Evolutionary conservation across 2,888 invertebrate species (phyloP).

Genomic region (Eilema sororculum): DNA sequence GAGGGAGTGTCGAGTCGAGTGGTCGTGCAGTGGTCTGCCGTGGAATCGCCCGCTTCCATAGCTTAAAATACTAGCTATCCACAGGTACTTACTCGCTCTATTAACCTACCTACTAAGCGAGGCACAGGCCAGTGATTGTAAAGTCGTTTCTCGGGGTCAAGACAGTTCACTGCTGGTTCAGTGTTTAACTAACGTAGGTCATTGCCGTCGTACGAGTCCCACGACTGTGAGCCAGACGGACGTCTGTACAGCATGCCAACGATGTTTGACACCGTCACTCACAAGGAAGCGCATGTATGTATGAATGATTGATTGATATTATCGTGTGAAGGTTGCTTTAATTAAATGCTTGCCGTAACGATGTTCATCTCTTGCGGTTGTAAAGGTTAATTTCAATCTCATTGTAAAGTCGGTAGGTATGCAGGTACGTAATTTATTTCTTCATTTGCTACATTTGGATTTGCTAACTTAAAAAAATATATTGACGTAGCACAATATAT

Average conservation of each 20-base stretch:
- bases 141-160: slow-evolving; percentile 62
- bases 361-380: neutral
- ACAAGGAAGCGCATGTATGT: slow-evolving; percentile 2
- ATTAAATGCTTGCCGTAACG: neutral
- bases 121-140: slow-evolving; percentile 53
- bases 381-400: neutral
- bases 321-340: neutral
- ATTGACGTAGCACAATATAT: neutral
- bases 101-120: slow-evolving; percentile 61
- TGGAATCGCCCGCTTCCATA: slow-evolving; percentile 26
- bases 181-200: slow-evolving; percentile 60
- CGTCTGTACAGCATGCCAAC: slow-evolving; percentile 41
- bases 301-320: slow-evolving; percentile 21
- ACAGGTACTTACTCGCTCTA: slow-evolving; percentile 56
- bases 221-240: slow-evolving; percentile 15
- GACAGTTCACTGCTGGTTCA: slow-evolving; percentile 70
- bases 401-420: neutral
- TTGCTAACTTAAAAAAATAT: neutral
- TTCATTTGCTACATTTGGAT: neutral
- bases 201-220: slow-evolving; percentile 61
- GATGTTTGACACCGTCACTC: slow-evolving; percentile 21
- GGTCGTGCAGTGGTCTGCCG: slow-evolving; percentile 60
- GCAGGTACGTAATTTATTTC: neutral
- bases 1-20: slow-evolving; percentile 63
- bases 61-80: slow-evolving; percentile 29